These are phyloP conservation scores for Myotis vivesi DNA, from an alignment of 2,797 vertebrate species.

Conservation along the genomic window DNA sequence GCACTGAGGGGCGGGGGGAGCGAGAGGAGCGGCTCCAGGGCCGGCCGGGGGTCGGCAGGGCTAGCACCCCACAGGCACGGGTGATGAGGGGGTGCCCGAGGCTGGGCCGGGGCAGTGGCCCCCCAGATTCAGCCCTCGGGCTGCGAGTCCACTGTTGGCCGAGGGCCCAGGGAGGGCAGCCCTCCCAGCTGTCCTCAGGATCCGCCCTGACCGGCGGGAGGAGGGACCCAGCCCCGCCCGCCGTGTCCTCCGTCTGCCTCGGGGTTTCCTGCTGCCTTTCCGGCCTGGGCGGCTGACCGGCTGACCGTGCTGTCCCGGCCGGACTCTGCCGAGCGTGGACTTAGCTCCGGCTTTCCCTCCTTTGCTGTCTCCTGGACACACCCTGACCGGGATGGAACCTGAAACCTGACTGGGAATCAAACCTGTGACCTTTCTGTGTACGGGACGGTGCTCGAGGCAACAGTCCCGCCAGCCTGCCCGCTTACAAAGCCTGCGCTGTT, in stretches of 20 bases:
- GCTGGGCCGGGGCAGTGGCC: not conserved
- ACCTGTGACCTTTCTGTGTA: too few species aligned
- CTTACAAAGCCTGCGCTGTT: too few species aligned
- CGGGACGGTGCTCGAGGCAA: too few species aligned
- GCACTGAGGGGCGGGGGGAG: fast-evolving
- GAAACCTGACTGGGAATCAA: too few species aligned
- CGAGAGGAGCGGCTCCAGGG: fast-evolving
- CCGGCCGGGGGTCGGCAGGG: not conserved
- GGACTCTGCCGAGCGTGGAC: constrained; percentile 56
- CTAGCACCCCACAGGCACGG: fast-evolving
- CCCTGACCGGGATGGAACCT: too few species aligned
- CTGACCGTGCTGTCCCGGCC: not conserved
- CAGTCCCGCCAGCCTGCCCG: not conserved
- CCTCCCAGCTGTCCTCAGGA: not conserved
- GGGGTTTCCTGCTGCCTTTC: not conserved
- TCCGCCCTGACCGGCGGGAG: not conserved
- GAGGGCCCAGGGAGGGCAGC: not conserved
- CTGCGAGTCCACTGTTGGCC: not conserved
- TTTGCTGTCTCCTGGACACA: not conserved
- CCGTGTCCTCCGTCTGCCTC: not conserved
- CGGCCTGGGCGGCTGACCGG: not conserved
- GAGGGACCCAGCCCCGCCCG: not conserved
- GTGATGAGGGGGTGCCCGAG: fast-evolving
- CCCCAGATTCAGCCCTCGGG: not conserved
- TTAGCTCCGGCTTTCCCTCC: constrained; percentile 45